These are phyloP conservation scores for Lemur catta DNA, from an alignment of 2,797 vertebrate genomes.

Conservation along the genomic window DNA sequence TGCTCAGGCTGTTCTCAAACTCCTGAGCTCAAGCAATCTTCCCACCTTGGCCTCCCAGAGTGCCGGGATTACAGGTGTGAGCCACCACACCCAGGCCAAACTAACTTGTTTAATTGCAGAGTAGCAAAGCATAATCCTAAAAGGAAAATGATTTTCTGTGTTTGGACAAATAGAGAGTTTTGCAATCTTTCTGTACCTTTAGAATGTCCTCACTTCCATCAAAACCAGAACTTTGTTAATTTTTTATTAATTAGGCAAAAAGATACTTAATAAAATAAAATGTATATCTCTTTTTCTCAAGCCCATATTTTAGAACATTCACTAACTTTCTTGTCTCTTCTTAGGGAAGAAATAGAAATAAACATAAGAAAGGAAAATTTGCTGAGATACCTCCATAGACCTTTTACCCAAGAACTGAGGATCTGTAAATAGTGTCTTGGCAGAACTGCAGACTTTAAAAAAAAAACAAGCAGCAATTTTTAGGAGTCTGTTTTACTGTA, in stretches of 20 bases:
- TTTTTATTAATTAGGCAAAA: not conserved
- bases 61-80: no score
- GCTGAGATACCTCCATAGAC: not conserved
- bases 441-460: not conserved
- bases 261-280: conserved; percentile 28
- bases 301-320: not conserved
- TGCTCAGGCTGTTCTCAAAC: no score
- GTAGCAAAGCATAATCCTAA: not conserved
- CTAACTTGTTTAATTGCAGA: not conserved
- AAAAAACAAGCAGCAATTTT: conserved; percentile 8
- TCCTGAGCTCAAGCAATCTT: no score
- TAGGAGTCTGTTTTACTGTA: conserved; percentile 12
- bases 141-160: conserved; percentile 21
- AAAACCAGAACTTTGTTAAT: conserved; percentile 39
- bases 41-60: no score
- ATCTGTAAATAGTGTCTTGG: conserved; percentile 38
- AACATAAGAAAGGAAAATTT: not conserved
- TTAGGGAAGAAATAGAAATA: not conserved
- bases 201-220: not conserved
- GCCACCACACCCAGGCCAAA: not conserved
- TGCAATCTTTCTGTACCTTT: not conserved
- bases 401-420: not conserved
- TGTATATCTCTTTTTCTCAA: not conserved
- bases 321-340: not conserved
- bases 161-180: not conserved